These are phyloP conservation scores for Beris chalybata DNA, from an alignment of 2,888 invertebrate genomes.

Conservation along the genomic window DNA sequence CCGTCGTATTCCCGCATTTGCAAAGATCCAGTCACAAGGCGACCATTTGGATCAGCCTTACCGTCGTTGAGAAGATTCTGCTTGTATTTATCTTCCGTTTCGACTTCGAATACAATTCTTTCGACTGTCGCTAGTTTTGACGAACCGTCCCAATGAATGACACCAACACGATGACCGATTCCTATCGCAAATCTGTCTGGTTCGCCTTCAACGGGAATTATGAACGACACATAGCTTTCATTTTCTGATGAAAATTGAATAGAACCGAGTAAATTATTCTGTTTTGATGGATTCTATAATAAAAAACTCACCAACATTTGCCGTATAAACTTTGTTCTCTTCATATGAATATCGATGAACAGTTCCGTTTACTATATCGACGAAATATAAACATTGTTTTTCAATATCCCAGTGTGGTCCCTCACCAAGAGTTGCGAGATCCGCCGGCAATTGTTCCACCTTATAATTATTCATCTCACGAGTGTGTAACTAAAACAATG, in stretches of 20 bases:
- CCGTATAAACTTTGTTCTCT: slow-evolving; percentile 59
- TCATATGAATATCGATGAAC: slow-evolving; percentile 52
- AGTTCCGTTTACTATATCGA: slow-evolving; percentile 60
- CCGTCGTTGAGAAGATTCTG: slow-evolving; percentile 75
- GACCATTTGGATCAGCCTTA: slow-evolving; percentile 73
- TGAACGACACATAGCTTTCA: slow-evolving; percentile 57
- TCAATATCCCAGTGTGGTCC: slow-evolving; percentile 71
- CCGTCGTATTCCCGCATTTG: slow-evolving; percentile 47
- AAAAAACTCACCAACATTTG: slow-evolving; percentile 53
- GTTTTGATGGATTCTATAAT: too few species aligned
- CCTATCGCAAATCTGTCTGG: slow-evolving; percentile 66
- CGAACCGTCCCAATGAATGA: slow-evolving; percentile 67
- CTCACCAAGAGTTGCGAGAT: slow-evolving; percentile 62
- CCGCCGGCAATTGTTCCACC: slow-evolving; percentile 52
- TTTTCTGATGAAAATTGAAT: slow-evolving; percentile 53
- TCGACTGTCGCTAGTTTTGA: slow-evolving; percentile 58
- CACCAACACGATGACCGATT: slow-evolving; percentile 61
- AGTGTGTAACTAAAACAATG: too few species aligned
- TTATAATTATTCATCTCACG: slow-evolving; percentile 42
- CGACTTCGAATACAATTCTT: slow-evolving; percentile 62
- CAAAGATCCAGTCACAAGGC: slow-evolving; percentile 70
- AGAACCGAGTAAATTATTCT: too few species aligned
- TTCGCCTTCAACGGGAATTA: slow-evolving; percentile 66
- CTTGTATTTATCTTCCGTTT: slow-evolving; percentile 59
- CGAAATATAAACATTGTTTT: slow-evolving; percentile 65